Evolutionary conservation across 2,797 vertebrate species (phyloP).

Genomic region (Gouania willdenowi): DNA sequence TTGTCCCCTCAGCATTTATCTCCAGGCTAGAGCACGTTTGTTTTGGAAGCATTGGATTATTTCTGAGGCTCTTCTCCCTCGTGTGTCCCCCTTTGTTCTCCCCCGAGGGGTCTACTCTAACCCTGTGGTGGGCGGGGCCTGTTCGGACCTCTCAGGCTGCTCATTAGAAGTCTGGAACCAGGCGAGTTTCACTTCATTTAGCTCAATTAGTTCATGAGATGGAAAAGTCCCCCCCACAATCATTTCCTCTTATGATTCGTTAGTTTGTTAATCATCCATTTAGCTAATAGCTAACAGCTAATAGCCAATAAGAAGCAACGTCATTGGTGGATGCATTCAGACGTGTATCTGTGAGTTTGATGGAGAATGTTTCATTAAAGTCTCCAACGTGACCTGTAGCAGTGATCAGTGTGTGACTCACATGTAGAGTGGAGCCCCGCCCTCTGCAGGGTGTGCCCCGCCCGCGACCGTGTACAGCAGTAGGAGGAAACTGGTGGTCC

Average conservation of each 20-base stretch:
- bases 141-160: conserved; percentile 4
- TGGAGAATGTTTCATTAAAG: too few relatives aligned
- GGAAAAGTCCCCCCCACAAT: conserved; percentile 36
- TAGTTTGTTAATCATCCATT: conserved; percentile 59
- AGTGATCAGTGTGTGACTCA: too few relatives aligned
- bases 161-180: conserved; percentile 29
- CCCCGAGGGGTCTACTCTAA: conserved; percentile 13
- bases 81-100: conserved; percentile 5
- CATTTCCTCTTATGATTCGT: conserved; percentile 59
- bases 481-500: too few relatives aligned
- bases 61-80: conserved; percentile 27
- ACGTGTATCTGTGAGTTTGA: too few relatives aligned
- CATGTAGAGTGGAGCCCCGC: too few relatives aligned
- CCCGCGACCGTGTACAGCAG: too few relatives aligned
- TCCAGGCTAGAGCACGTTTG: conserved; percentile 58
- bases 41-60: conserved; percentile 62
- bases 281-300: conserved; percentile 48
- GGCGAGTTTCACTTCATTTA: conserved; percentile 53
- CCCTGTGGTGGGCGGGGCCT: conserved; percentile 7
- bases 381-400: too few relatives aligned
- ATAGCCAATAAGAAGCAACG: too few relatives aligned
- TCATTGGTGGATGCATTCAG: too few relatives aligned
- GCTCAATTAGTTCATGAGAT: conserved; percentile 58
- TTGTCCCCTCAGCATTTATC: conserved; percentile 57
- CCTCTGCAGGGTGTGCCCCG: too few relatives aligned